Evolutionary conservation across 2,797 vertebrate species (phyloP).

Genomic region (Phrynocephalus guinanensis): DNA sequence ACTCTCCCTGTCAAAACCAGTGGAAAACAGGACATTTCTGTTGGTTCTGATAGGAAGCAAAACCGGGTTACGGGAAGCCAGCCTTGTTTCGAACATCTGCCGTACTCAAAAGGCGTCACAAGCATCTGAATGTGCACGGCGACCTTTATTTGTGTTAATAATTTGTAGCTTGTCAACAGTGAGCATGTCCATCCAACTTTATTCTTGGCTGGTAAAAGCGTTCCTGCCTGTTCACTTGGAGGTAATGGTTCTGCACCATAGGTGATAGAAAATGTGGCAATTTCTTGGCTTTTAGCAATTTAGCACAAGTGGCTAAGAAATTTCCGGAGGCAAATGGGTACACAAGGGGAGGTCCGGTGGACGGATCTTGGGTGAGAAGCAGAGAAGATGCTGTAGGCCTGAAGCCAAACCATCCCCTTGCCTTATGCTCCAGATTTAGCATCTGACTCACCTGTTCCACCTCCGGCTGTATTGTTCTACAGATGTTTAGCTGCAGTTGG

Average conservation of each 20-base stretch:
- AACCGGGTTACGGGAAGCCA: not conserved
- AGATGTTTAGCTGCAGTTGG: not conserved
- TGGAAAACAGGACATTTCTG: not conserved
- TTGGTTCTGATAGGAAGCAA: not conserved
- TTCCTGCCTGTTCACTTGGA: not conserved
- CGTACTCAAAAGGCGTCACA: not conserved
- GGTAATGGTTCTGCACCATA: not conserved
- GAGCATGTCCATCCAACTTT: not conserved
- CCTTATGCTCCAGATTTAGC: too few species aligned
- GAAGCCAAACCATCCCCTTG: not conserved
- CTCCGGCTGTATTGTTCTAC: not conserved
- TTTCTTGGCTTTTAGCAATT: not conserved
- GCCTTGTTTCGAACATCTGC: not conserved
- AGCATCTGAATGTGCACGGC: not conserved
- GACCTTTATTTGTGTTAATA: not conserved
- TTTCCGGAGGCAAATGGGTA: not conserved
- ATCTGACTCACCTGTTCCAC: not conserved
- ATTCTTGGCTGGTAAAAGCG: not conserved
- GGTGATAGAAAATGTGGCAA: not conserved
- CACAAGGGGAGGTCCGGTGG: not conserved
- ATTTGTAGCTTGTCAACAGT: not conserved
- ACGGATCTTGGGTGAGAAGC: not conserved
- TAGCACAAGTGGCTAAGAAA: not conserved
- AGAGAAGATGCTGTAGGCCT: not conserved
- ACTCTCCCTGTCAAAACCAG: not conserved